phyloP scores from a whole-genome alignment of 2,888 invertebrate species.

The Pyrrhosoma nymphula region DNA sequence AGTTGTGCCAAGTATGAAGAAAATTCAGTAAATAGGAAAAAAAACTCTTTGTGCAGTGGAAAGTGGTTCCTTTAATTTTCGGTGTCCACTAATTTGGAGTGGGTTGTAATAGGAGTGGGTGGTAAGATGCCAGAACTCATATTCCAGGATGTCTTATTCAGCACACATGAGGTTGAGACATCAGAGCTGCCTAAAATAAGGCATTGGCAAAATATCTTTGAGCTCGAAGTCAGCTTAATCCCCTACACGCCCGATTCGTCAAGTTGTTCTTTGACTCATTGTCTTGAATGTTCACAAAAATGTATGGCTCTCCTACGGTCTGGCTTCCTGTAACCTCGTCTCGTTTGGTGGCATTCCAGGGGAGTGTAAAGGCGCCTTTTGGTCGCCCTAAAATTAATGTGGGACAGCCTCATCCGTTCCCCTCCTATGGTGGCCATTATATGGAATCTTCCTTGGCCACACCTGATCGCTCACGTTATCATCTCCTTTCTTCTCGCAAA shows the following conservation, averaged over 20 bases:
- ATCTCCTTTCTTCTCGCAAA: background rate
- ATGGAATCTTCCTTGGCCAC: background rate
- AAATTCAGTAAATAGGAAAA: too few species aligned
- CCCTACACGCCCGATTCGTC: background rate
- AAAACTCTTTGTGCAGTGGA: too few species aligned
- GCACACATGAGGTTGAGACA: too few species aligned
- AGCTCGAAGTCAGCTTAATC: background rate
- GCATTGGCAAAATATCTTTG: background rate
- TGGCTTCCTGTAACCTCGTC: background rate
- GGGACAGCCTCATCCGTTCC: background rate
- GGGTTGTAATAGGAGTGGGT: too few species aligned
- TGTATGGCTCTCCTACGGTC: background rate
- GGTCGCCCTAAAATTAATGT: slow-evolving; percentile 21
- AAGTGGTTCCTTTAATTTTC: too few species aligned
- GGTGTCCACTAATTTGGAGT: too few species aligned
- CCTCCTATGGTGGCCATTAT: background rate
- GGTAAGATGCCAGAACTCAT: background rate
- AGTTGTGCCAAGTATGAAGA: too few species aligned
- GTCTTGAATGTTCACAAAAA: background rate
- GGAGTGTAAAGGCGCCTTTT: background rate
- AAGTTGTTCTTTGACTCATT: background rate
- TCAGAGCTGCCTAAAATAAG: background rate
- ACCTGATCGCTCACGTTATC: slow-evolving; percentile 19
- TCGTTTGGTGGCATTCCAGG: background rate
- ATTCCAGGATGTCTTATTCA: background rate